Percentiles rank a stretch among this genome's conserved stretches.
Conservation (phyloP, 2,797 vertebrate genomes). For the Argentina silus region DNA sequence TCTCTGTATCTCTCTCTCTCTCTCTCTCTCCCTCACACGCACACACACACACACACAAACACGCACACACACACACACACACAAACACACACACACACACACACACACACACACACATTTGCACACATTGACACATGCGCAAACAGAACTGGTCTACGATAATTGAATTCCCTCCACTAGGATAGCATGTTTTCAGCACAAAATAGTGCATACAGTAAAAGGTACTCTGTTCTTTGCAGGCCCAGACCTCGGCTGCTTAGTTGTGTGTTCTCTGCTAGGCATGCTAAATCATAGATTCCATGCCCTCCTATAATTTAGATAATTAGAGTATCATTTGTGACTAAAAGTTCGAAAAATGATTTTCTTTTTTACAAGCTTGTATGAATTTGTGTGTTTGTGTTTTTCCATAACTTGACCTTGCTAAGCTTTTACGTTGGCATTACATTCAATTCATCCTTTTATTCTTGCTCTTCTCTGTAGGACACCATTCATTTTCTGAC, state of each 20-base stretch:
- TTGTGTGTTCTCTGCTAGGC: conserved; percentile 22
- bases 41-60: too few species aligned
- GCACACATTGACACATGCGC: not conserved
- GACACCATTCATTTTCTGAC: conserved; percentile 40
- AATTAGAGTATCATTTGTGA: conserved; percentile 41
- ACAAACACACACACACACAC: not conserved
- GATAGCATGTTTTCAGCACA: not conserved
- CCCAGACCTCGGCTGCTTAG: conserved; percentile 21
- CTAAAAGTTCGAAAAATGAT: conserved; percentile 31
- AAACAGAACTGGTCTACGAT: not conserved
- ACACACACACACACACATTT: not conserved
- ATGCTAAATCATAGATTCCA: conserved; percentile 32
- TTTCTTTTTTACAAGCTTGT: not conserved
- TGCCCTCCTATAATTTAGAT: conserved; percentile 32
- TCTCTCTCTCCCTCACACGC: not conserved
- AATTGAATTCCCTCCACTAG: conserved; percentile 17
- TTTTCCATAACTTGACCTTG: conserved; percentile 47
- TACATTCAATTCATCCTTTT: conserved; percentile 46
- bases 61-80: not conserved
- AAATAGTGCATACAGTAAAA: too few species aligned
- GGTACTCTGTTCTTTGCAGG: not conserved
- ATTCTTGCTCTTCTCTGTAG: conserved; percentile 36
- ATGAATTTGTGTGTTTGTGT: conserved; percentile 14
- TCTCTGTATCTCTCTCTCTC: not conserved
- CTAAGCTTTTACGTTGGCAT: conserved; percentile 48